These are phyloP conservation scores for Mormyrus hasselquistii DNA, from an alignment of 2,797 vertebrate genomes.

Conservation along the genomic window DNA sequence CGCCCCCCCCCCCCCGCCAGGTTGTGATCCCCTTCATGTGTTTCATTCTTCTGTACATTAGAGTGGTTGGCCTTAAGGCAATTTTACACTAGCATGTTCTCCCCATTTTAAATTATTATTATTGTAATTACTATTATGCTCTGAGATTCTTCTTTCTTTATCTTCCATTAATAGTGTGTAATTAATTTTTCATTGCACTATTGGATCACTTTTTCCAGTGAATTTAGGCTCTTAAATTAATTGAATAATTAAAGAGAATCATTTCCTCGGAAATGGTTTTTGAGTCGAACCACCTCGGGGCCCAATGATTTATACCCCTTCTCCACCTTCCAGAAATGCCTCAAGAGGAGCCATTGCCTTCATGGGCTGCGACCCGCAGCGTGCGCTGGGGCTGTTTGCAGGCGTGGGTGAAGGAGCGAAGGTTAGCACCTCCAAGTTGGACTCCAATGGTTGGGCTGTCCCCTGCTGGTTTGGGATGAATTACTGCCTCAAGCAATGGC, in stretches of 20 bases:
- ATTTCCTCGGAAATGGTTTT: not conserved
- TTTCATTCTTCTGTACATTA: too few relatives aligned
- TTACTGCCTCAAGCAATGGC: not conserved
- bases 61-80: too few relatives aligned
- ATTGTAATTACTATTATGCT: too few relatives aligned
- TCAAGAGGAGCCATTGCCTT: not conserved
- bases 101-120: too few relatives aligned
- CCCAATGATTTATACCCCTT: not conserved
- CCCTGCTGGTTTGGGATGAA: not conserved
- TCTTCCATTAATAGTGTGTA: too few relatives aligned
- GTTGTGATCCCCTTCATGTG: too few relatives aligned
- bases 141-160: too few relatives aligned
- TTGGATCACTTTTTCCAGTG: not conserved
- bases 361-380: not conserved
- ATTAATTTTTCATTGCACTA: not conserved
- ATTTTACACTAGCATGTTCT: too few relatives aligned
- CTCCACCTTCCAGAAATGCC: not conserved
- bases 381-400: not conserved
- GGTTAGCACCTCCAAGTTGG: not conserved
- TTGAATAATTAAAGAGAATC: not conserved
- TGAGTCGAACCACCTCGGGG: not conserved
- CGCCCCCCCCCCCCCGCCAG: too few relatives aligned
- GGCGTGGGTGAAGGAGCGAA: not conserved
- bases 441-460: not conserved
- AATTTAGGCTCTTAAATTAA: not conserved